phyloP scores from a whole-genome alignment of 2,888 invertebrate genomes.

The Deroplatys truncata region DNA sequence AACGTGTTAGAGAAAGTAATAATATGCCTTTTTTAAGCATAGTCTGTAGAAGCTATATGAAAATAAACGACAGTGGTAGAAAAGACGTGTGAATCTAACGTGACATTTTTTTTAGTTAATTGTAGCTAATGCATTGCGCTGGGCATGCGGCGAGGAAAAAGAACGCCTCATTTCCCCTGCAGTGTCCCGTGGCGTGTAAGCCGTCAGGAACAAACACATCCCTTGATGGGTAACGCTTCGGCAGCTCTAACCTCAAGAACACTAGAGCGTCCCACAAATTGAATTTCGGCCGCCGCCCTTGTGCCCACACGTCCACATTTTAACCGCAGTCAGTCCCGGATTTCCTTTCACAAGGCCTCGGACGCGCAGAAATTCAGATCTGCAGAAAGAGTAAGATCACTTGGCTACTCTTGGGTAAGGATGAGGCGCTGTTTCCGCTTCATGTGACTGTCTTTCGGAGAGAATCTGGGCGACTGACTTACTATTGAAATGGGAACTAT shows the following conservation, averaged over 20 bases:
- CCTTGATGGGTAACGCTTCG: background rate
- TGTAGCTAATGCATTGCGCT: background rate
- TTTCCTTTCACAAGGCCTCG: background rate
- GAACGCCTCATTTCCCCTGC: background rate
- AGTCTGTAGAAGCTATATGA: no score
- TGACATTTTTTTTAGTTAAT: background rate
- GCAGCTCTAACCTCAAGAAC: background rate
- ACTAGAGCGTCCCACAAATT: background rate
- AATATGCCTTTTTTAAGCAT: no score
- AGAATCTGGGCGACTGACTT: background rate
- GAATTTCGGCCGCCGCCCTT: background rate
- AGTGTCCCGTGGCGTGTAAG: background rate
- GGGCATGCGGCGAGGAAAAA: background rate
- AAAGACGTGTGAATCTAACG: no score
- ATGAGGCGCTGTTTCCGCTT: background rate
- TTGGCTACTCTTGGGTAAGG: background rate
- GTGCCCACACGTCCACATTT: background rate
- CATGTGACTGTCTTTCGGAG: background rate
- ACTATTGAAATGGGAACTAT: no score
- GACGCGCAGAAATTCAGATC: background rate
- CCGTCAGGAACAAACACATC: background rate
- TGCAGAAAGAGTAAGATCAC: background rate
- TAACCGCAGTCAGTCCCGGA: background rate
- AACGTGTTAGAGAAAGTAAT: no score
- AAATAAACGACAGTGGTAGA: no score